Percentiles rank a stretch among this genome's conserved stretches.
Conservation (phyloP, 2,888 invertebrate genomes). For the Kryphioiulus occultus region DNA sequence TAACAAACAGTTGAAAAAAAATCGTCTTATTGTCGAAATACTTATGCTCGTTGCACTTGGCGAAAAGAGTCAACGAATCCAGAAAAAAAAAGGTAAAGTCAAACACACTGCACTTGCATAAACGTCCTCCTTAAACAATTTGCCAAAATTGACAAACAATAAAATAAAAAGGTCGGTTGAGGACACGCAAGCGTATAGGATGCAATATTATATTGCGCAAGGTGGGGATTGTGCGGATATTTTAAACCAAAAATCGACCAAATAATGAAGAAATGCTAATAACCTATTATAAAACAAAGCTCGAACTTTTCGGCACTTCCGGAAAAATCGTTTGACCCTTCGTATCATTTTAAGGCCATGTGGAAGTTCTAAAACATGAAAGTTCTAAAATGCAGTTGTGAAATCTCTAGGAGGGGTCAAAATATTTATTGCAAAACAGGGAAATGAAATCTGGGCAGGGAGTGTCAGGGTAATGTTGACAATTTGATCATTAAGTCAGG, state of each 20-base stretch:
- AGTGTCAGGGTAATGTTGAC: too few relatives aligned
- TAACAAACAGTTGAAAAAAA: too few relatives aligned
- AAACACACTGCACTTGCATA: not conserved
- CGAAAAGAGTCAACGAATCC: not conserved
- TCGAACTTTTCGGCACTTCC: not conserved
- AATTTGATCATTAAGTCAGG: too few relatives aligned
- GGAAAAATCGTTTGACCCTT: not conserved
- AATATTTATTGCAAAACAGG: too few relatives aligned
- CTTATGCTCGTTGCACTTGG: too few relatives aligned
- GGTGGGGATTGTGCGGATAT: not conserved
- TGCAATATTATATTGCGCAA: not conserved
- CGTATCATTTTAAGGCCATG: too few relatives aligned
- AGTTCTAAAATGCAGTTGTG: too few relatives aligned
- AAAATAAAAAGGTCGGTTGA: not conserved
- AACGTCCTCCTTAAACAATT: not conserved
- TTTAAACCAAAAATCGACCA: not conserved
- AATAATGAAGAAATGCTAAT: not conserved
- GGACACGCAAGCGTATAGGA: not conserved
- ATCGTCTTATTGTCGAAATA: too few relatives aligned
- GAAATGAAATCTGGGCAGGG: too few relatives aligned
- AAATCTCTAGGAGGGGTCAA: too few relatives aligned
- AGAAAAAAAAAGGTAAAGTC: not conserved
- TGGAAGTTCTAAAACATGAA: too few relatives aligned
- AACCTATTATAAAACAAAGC: not conserved
- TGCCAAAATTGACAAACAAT: not conserved